phyloP scores from a whole-genome alignment of 2,888 invertebrate species.

The Andrena marginata region DNA sequence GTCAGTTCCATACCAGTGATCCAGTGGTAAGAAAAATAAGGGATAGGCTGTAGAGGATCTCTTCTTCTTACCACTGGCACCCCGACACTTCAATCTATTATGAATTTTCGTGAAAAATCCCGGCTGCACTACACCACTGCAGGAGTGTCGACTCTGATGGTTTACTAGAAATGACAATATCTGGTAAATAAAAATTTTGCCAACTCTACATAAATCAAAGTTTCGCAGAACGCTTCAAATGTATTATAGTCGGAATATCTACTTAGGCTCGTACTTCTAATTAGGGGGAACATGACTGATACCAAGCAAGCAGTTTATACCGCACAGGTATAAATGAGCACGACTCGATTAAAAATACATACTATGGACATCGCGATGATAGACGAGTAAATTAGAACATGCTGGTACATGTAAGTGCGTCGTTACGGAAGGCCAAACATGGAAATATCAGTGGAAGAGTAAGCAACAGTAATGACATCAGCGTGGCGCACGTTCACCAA shows the following conservation, averaged over 20 bases:
- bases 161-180: too few relatives aligned
- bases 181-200: too few relatives aligned
- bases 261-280: background rate
- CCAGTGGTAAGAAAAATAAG: too few relatives aligned
- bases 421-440: conserved; percentile 43
- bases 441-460: conserved; percentile 59
- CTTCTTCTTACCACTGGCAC: too few relatives aligned
- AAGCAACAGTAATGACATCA: conserved; percentile 70
- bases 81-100: too few relatives aligned
- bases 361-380: background rate
- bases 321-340: background rate
- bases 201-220: too few relatives aligned
- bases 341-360: conserved; percentile 1
- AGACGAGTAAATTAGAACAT: background rate
- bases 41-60: too few relatives aligned
- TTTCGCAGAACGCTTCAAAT: too few relatives aligned
- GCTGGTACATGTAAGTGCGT: conserved; percentile 1
- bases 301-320: background rate
- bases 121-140: too few relatives aligned
- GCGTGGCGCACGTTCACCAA: conserved; percentile 68
- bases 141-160: too few relatives aligned
- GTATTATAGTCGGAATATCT: background rate
- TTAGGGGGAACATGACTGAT: background rate
- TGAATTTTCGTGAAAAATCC: too few relatives aligned
- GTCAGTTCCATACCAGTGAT: too few relatives aligned